phyloP scores from a whole-genome alignment of 2,797 vertebrate species.

The Gorsachius magnificus region DNA sequence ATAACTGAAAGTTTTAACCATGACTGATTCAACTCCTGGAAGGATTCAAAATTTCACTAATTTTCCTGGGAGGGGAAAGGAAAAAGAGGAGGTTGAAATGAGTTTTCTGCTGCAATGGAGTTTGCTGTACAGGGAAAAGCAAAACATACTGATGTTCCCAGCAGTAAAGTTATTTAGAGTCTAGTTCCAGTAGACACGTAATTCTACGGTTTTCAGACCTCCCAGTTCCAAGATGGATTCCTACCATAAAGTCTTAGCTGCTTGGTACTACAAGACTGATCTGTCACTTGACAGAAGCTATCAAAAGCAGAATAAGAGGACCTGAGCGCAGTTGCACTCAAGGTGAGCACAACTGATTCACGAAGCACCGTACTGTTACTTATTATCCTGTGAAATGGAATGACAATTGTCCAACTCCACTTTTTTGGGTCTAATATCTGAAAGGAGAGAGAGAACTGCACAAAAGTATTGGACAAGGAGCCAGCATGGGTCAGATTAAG shows the following conservation, averaged over 20 bases:
- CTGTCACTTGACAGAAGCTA: neutral
- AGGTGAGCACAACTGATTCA: neutral
- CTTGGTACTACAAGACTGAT: neutral
- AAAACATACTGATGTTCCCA: neutral
- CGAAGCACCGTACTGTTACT: neutral
- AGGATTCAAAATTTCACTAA: neutral
- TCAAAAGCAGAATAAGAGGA: neutral
- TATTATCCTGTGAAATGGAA: neutral
- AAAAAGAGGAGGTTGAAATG: neutral
- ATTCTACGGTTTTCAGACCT: neutral
- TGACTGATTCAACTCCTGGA: neutral
- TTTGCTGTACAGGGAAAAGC: neutral
- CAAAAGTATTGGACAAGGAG: neutral
- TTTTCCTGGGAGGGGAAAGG: neutral
- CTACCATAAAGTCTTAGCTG: neutral
- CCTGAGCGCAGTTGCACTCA: neutral
- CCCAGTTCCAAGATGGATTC: neutral
- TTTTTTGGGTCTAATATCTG: neutral
- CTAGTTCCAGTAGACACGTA: neutral
- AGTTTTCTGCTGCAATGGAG: neutral
- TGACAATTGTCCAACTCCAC: neutral
- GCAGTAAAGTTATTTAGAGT: neutral
- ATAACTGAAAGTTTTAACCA: neutral
- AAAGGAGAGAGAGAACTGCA: neutral
- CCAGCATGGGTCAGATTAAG: neutral